Conservation (phyloP, 2,888 invertebrate species). For the Marasmarcha lunaedactyla region DNA sequence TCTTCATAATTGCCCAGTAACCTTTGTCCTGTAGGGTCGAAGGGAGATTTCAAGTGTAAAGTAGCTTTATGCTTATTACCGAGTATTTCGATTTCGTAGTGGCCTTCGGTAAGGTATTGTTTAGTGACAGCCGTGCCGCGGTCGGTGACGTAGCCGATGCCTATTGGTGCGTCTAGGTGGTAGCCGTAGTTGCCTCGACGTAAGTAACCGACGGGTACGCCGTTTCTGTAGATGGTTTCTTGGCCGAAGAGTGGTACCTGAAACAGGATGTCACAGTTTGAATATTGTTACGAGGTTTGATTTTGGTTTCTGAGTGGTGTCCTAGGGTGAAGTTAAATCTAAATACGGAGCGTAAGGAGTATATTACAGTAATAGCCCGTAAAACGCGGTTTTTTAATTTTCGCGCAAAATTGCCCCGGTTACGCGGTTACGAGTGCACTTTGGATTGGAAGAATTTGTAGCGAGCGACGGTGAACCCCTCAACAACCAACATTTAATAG, state of each 20-base stretch:
- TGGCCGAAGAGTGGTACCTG: constrained; percentile 85
- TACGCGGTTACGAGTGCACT: too few species aligned
- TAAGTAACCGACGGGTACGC: constrained; percentile 81
- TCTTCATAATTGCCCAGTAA: constrained; percentile 76
- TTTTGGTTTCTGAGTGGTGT: too few species aligned
- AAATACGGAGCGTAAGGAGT: too few species aligned
- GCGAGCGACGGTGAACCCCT: too few species aligned
- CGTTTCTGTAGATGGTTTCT: constrained; percentile 86
- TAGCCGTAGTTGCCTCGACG: constrained; percentile 85
- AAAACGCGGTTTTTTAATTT: too few species aligned
- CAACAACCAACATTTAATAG: too few species aligned
- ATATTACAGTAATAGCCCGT: too few species aligned
- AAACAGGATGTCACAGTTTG: too few species aligned
- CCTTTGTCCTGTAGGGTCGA: constrained; percentile 83
- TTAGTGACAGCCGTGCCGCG: constrained; percentile 73
- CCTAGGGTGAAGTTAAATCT: too few species aligned
- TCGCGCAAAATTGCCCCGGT: too few species aligned
- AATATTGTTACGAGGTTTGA: too few species aligned
- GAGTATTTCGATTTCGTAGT: constrained; percentile 85
- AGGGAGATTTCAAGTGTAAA: constrained; percentile 80
- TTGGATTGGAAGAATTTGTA: too few species aligned
- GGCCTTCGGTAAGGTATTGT: constrained; percentile 76
- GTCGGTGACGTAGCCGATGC: constrained; percentile 70
- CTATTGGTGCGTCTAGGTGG: constrained; percentile 64
- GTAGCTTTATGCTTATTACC: constrained; percentile 79